These are phyloP conservation scores for Ophiodon elongatus DNA, from an alignment of 2,113 vertebrate genomes.

Conservation along the genomic window DNA sequence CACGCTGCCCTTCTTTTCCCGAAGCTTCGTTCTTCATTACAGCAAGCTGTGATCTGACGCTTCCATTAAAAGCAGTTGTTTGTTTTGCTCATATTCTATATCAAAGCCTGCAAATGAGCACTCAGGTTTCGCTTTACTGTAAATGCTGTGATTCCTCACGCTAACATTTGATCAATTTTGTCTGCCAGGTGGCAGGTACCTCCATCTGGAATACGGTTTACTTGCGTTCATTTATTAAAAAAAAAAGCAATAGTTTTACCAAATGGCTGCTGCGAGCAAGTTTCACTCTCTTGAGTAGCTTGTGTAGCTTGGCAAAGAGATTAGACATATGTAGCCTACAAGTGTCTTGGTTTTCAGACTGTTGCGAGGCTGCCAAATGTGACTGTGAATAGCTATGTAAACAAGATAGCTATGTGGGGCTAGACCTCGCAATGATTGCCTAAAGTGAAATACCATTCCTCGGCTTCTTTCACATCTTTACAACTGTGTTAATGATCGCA, in stretches of 20 bases:
- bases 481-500: constrained; percentile 76
- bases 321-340: constrained; percentile 77
- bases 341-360: constrained; percentile 77
- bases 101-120: constrained; percentile 38
- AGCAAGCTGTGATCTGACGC: constrained; percentile 26
- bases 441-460: constrained; percentile 77
- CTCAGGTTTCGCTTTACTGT: constrained; percentile 20
- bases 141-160: constrained; percentile 44
- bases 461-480: constrained; percentile 72
- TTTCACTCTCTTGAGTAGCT: constrained; percentile 72
- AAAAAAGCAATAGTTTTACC: constrained; percentile 56
- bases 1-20: constrained; percentile 1
- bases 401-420: constrained; percentile 77
- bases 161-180: constrained; percentile 63
- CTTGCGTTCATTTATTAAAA: constrained; percentile 51
- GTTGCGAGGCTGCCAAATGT: constrained; percentile 77
- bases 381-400: constrained; percentile 82
- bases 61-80: constrained; percentile 30
- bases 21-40: not conserved
- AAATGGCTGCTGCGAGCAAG: constrained; percentile 71
- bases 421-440: constrained; percentile 73
- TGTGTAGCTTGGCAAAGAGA: constrained; percentile 77
- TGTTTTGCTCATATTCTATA: not conserved
- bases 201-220: constrained; percentile 76
- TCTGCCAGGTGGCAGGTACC: constrained; percentile 73